phyloP scores from a whole-genome alignment of 2,113 vertebrate genomes.

The Gopherus evgoodei region DNA sequence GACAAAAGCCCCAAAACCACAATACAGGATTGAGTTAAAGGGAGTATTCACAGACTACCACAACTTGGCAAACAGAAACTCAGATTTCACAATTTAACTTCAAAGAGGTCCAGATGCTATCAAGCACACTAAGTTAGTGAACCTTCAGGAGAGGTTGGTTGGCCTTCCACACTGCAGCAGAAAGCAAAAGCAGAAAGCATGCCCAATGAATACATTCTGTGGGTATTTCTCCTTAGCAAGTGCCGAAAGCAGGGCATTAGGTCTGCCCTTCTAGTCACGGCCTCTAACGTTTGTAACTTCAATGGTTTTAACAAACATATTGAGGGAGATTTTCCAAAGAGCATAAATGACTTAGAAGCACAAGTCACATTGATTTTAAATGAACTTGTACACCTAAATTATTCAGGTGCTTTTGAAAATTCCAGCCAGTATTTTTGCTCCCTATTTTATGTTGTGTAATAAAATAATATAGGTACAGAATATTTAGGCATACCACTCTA shows the following conservation, averaged over 20 bases:
- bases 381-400: not conserved
- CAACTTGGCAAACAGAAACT: not conserved
- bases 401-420: constrained; percentile 29
- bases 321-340: not conserved
- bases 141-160: not conserved
- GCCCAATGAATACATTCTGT: not conserved
- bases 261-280: not conserved
- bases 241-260: not conserved
- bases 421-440: constrained; percentile 28
- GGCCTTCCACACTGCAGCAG: not conserved
- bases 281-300: not conserved
- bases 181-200: not conserved
- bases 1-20: too few relatives aligned
- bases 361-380: not conserved
- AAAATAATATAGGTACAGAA: not conserved
- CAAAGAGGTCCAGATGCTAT: not conserved
- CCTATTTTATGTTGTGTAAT: constrained; percentile 38
- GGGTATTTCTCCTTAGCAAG: not conserved
- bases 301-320: not conserved
- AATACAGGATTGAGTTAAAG: too few relatives aligned
- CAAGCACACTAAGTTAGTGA: accelerated
- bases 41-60: too few relatives aligned
- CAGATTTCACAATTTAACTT: too few relatives aligned
- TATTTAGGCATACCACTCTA: not conserved
- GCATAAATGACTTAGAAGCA: constrained; percentile 11